Base-by-base conservation (phyloP, 2,888 invertebrate species). In the Epiperipatus broadwayi region DNA sequence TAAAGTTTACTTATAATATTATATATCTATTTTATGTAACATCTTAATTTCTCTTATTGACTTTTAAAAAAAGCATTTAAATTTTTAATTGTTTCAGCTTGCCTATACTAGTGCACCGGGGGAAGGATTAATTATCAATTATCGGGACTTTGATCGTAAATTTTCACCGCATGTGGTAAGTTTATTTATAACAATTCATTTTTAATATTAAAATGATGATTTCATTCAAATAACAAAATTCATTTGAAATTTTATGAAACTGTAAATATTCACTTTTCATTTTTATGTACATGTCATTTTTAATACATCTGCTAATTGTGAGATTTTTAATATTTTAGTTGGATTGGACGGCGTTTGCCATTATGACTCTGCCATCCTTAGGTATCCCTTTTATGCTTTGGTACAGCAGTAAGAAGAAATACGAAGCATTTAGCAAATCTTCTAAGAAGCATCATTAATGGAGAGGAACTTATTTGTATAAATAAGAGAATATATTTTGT, bases 331-430 rank as follows among this genome's bases (percentile, higher is more conserved):
- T 43, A 42, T 57, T 56, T 41, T 53, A 70, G 67, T 54, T 87
- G 44, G 93, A 93, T 63, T 97, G 95, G 97, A 68, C 78, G 39
- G 84, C 89, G 19, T 97, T 97, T 56, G 85, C 85, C 22, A 73
- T 95, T 40, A 89, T 97, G 87, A 83, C 89, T 19, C 66, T 91
- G 45, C 91, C 93, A 4, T 87, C 91, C 2, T 66, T 95, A 32
- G 80, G 78, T 30, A 87, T 95, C 57, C 93, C 93, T 41, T 83
- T 85, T 59, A 73, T 77, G 22, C 68, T 95, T 44, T 95, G 93
- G 91, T 85, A 73, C 63, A 76, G 79, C 19, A 89, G 89, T 53
- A 91, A 91, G 62, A 76, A 75, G 58, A 89, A 87, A 68, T 93
- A 93, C 53, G 87, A 87, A 56, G 75, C 74, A 52, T 63, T 79